Conservation (phyloP, 2,888 invertebrate species). For the Pseudococcus viburni region DNA sequence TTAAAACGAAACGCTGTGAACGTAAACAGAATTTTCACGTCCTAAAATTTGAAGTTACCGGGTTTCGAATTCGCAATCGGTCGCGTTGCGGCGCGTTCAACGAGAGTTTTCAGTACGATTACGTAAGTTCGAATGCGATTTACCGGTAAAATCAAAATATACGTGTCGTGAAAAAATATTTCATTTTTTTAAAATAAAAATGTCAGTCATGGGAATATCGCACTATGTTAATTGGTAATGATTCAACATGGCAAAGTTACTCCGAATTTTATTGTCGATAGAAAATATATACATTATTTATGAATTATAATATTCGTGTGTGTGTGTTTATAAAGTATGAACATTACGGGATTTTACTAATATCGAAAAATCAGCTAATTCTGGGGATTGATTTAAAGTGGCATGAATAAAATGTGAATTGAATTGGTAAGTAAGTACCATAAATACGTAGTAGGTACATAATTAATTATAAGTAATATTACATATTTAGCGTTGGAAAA, state of each 20-base stretch:
- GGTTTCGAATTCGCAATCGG: conserved; percentile 5
- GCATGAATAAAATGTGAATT: background rate
- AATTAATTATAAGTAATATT: too few relatives aligned
- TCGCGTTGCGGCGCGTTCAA: background rate
- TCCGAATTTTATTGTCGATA: background rate
- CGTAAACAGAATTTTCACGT: conserved; percentile 6
- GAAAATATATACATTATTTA: background rate
- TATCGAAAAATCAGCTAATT: background rate
- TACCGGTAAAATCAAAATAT: background rate
- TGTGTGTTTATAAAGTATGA: background rate
- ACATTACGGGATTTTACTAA: background rate
- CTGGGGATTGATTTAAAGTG: background rate
- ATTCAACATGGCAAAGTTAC: background rate
- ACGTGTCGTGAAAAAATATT: background rate
- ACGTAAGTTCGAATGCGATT: background rate
- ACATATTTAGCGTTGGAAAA: too few relatives aligned
- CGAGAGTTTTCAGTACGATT: background rate
- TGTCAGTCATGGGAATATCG: background rate
- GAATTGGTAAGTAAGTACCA: background rate
- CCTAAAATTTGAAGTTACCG: background rate
- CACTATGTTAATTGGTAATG: background rate
- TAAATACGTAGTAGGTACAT: too few relatives aligned
- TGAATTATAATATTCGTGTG: background rate
- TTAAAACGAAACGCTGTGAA: background rate
- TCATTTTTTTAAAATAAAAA: background rate